Evolutionary conservation across 2,888 invertebrate genomes (phyloP).

Genomic region (Carcina quercana): DNA sequence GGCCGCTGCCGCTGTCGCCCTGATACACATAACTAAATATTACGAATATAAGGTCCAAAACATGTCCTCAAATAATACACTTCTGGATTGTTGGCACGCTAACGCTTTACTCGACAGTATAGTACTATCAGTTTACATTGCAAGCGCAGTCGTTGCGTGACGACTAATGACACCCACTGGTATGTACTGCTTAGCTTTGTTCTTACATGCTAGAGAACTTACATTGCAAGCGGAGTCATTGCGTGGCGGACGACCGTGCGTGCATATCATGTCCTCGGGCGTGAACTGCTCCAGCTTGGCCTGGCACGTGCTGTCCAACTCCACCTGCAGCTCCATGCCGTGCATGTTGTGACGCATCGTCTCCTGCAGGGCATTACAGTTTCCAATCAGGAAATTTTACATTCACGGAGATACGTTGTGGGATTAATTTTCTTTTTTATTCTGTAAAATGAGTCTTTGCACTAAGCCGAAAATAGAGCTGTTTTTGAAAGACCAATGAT

Average conservation of each 20-base stretch:
- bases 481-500: too few relatives aligned
- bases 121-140: too few relatives aligned
- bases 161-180: too few relatives aligned
- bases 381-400: not conserved
- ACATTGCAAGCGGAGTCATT: constrained; percentile 63
- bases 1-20: constrained; percentile 67
- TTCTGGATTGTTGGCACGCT: not conserved
- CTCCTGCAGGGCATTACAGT: constrained; percentile 33
- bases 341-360: constrained; percentile 61
- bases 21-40: too few relatives aligned
- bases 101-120: not conserved
- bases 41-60: not conserved
- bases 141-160: too few relatives aligned
- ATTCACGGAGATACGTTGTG: too few relatives aligned
- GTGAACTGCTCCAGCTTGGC: constrained; percentile 39
- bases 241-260: constrained; percentile 44
- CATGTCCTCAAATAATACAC: not conserved
- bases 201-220: too few relatives aligned
- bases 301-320: constrained; percentile 35
- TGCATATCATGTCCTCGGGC: constrained; percentile 52
- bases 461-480: too few relatives aligned
- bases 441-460: too few relatives aligned
- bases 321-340: constrained; percentile 44
- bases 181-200: too few relatives aligned
- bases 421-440: too few relatives aligned